Evolutionary conservation across 2,888 invertebrate species (phyloP), one percentile per base, ranked within the genome.

Genomic region (Synergus itoensis): DNA sequence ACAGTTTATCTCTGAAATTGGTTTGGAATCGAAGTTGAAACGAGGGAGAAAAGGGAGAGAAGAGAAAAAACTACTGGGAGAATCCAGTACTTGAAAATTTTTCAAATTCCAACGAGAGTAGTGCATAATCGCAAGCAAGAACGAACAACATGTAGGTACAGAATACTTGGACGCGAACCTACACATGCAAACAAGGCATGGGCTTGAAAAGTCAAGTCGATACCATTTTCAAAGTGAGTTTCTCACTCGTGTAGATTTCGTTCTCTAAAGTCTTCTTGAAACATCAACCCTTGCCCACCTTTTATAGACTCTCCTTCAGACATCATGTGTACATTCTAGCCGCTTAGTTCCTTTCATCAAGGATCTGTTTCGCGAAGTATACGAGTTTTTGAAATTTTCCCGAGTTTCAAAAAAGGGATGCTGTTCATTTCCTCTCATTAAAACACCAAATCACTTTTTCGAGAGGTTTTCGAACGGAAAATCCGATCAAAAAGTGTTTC

Each of bases 121-220:
- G 76, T 78, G 80, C 57, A 64, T 64, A 65, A 78, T 81, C 67
- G 77, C 77, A 76, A 67, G 69, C 75, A 79, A 41, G 63, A 79
- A 79, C 80, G 80, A 81, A 41, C 86, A 85, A 85, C 84, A 82
- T 84, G 87, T 86, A 85, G 77, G 85, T 87, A 87, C 85, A 87
- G 83, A 83, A 87, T 88, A 89, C 89, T 89, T 89, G 83, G 85
- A 81, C 80, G 83, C 81, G 18, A 16, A 41, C 11, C 65, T 65
- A n/a, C 11, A 62, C 18, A 12, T 1, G 12, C 1, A 62, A 62
- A 28, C 18, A 28, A 21, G 18, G n/a, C n/a, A 9, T 11, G 73
- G 43, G 48, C n/a, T 28, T 57, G 9, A 73, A 73, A 57, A 57
- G 36, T 57, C 53, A 36, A 28, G 48, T 40, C 40, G 48, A 57